Conservation (phyloP, 2,888 invertebrate genomes). For the Kuschelorhynchus macadamiae region DNA sequence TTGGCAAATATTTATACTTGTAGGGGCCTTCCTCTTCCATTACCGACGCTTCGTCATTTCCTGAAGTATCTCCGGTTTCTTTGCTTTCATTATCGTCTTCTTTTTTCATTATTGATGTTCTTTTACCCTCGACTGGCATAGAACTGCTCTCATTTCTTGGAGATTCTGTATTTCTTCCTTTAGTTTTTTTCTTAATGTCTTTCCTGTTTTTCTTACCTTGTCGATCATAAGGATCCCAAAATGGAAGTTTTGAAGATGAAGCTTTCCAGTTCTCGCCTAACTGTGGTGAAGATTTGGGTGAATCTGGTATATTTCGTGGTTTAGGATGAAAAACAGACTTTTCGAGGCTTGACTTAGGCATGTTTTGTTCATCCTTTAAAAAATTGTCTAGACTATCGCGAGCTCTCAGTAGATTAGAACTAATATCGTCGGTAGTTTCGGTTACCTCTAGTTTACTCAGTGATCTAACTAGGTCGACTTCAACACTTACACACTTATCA, state of each 20-base stretch:
- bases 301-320: slow-evolving; percentile 48
- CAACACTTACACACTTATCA: slow-evolving; percentile 47
- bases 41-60: slow-evolving; percentile 32
- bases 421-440: slow-evolving; percentile 30
- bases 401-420: slow-evolving; percentile 57
- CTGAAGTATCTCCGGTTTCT: slow-evolving; percentile 10
- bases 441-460: slow-evolving; percentile 42
- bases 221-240: slow-evolving; percentile 64
- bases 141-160: slow-evolving; percentile 49
- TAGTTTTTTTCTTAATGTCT: slow-evolving; percentile 58
- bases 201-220: slow-evolving; percentile 60
- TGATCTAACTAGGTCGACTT: slow-evolving; percentile 49
- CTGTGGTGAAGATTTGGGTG: slow-evolving; percentile 56
- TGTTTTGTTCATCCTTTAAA: slow-evolving; percentile 57
- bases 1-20: slow-evolving; percentile 63
- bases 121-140: slow-evolving; percentile 47
- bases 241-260: slow-evolving; percentile 52
- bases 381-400: slow-evolving; percentile 63
- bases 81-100: slow-evolving; percentile 18
- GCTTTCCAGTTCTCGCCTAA: slow-evolving; percentile 48
- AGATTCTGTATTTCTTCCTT: slow-evolving; percentile 36
- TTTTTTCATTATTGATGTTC: slow-evolving; percentile 37
- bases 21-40: slow-evolving; percentile 52
- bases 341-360: slow-evolving; percentile 34
- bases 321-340: slow-evolving; percentile 29